Evolutionary conservation across 2,113 vertebrate genomes (phyloP), one percentile per base, ranked within the genome.

Genomic region (Psittacula cyanocephala): DNA sequence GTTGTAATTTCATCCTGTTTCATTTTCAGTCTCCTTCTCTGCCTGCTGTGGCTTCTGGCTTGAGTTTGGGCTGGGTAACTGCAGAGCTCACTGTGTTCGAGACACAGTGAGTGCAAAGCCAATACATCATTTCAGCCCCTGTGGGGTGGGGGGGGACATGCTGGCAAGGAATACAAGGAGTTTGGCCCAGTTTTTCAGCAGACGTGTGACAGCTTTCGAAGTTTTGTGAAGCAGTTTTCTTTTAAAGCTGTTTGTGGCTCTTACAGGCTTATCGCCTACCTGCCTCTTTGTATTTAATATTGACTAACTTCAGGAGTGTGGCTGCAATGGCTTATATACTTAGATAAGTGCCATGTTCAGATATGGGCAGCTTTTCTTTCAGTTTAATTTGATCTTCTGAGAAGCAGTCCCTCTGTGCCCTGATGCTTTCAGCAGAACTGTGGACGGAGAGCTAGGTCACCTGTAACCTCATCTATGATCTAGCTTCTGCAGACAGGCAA

Each of bases 71-170:
- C 31, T 75, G 70, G 72, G 65, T 24, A 79, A 13, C 71, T 46
- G 47, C 37, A 37, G 79, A 57, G 60, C 44, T 95, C 50, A 28
- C 60, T 1, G 1, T 10, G 11, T 72, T 39, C 0, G 17, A 88
- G 83, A 49, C 20, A 22, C 0, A 0, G 44, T 1, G 12, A 44
- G 8, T 29, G 29, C 41, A 49, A 41, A 81, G 12, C 37, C 88
- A 49, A 62, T 62, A 20, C 11, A 50, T 65, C 33, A 57, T 74
- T 83, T 81, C 28, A 29, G 55, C 46, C 41, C 86, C 49, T 1
- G 2, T 4, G 2, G 20, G 13, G 16, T 9, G 2, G 12, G 8
- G 37, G 6, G n/a, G 41, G 8, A 39, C 55, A 8, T 2, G 13
- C 37, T 4, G 2, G 17, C 0, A 15, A 31, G 49, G 37, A 62